A percentile compares a stretch with the other conserved stretches of the same genome.
These are phyloP conservation scores for Heteractis magnifica DNA, from an alignment of 92 coral and sea anemone species.

Conservation along the genomic window DNA sequence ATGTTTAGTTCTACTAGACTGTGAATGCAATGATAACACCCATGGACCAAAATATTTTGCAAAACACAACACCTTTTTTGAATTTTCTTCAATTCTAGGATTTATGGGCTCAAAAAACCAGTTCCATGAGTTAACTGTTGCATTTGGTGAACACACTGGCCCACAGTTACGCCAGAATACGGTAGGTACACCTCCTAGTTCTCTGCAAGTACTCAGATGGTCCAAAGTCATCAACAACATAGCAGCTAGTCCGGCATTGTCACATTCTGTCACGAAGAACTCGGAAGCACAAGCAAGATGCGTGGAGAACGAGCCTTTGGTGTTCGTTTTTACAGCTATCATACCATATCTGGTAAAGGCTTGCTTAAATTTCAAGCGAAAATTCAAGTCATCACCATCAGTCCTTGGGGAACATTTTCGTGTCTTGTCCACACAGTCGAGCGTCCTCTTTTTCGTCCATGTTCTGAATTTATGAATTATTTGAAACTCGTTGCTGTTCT, in stretches of 20 bases:
- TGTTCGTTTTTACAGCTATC: constrained; percentile 10
- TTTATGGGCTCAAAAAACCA: constrained; percentile 73
- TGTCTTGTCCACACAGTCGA: not conserved
- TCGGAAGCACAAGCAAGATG: constrained; percentile 55
- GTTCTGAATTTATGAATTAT: no score
- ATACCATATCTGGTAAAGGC: not conserved
- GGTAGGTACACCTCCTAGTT: constrained; percentile 39
- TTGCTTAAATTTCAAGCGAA: not conserved
- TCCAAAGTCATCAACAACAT: constrained; percentile 49
- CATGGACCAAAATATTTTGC: constrained; percentile 24
- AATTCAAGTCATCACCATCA: not conserved
- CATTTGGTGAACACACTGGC: constrained; percentile 52
- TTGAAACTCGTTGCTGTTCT: not conserved
- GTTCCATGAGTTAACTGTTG: constrained; percentile 62
- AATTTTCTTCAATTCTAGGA: constrained; percentile 44
- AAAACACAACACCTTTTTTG: constrained; percentile 47
- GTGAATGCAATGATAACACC: not conserved
- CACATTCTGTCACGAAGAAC: constrained; percentile 44
- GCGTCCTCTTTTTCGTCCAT: not conserved
- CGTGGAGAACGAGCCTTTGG: not conserved
- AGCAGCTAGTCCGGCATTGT: constrained; percentile 55
- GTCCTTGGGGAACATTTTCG: not conserved
- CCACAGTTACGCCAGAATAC: constrained; percentile 66
- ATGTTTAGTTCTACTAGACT: not conserved
- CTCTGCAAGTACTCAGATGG: constrained; percentile 43